Evolutionary conservation across 2,113 vertebrate genomes (phyloP).

Genomic region (Triplophysa rosa): DNA sequence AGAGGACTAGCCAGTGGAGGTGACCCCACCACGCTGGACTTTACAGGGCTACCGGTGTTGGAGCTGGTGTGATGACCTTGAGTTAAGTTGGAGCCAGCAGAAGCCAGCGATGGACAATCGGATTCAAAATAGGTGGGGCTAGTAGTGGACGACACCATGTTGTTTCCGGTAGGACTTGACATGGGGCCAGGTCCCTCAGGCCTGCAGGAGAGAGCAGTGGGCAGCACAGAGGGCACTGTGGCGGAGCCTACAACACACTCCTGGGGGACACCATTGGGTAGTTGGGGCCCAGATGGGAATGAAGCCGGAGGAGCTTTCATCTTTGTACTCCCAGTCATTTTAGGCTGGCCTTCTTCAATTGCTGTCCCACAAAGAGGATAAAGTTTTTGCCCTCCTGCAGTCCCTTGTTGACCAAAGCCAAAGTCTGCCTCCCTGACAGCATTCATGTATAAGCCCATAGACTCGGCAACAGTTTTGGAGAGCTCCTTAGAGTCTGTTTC

Average conservation of each 20-base stretch:
- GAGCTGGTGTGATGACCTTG: conserved; percentile 82
- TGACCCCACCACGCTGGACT: conserved; percentile 86
- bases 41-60: conserved; percentile 87
- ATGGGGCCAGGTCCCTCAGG: conserved; percentile 74
- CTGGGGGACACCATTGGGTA: conserved; percentile 73
- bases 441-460: conserved; percentile 99
- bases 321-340: conserved; percentile 67
- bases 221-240: conserved; percentile 68
- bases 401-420: conserved; percentile 81
- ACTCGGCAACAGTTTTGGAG: conserved; percentile 93
- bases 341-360: conserved; percentile 71
- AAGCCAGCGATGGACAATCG: conserved; percentile 75
- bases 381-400: conserved; percentile 76
- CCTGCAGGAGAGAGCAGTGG: conserved; percentile 80
- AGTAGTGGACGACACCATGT: conserved; percentile 88
- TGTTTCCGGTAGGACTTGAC: conserved; percentile 82
- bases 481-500: conserved; percentile 96
- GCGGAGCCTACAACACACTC: conserved; percentile 73
- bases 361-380: conserved; percentile 83
- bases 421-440: conserved; percentile 90
- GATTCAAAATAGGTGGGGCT: conserved; percentile 84
- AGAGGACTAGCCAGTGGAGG: conserved; percentile 91
- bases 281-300: conserved; percentile 69
- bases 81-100: conserved; percentile 76
- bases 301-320: conserved; percentile 72